A percentile compares a stretch with the other conserved stretches of the same genome.
phyloP scores from a whole-genome alignment of 2,113 vertebrate species.

The Notarius lentiginosus region DNA sequence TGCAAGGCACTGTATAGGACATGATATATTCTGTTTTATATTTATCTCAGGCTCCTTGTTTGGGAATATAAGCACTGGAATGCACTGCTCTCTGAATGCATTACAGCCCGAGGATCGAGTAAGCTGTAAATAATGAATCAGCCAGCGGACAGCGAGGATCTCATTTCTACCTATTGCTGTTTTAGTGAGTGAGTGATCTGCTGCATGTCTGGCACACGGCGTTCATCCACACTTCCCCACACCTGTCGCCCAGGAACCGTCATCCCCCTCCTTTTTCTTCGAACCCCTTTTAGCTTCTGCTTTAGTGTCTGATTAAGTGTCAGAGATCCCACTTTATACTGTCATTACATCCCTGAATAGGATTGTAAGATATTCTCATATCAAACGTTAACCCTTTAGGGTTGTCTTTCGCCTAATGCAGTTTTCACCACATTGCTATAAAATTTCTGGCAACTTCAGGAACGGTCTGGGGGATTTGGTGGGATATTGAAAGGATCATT shows the following conservation, averaged over 20 bases:
- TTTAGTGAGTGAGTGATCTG: constrained; percentile 29
- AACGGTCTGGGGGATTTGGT: background rate
- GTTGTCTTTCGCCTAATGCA: background rate
- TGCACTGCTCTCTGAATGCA: background rate
- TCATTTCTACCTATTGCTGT: constrained; percentile 14
- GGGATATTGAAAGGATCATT: background rate
- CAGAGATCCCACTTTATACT: background rate
- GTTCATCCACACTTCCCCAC: constrained; percentile 21
- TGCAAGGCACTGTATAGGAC: background rate
- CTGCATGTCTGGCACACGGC: background rate
- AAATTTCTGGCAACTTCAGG: background rate
- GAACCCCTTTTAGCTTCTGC: background rate
- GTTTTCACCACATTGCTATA: background rate
- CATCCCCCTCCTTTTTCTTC: constrained; percentile 1
- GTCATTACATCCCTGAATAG: background rate
- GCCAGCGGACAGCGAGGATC: constrained; percentile 27
- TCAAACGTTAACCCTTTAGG: background rate
- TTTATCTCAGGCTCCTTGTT: background rate
- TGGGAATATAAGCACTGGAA: background rate
- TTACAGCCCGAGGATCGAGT: background rate
- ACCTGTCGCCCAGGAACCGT: constrained; percentile 38
- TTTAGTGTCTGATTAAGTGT: constrained; percentile 24
- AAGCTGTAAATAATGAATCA: constrained; percentile 47
- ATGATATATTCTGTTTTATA: background rate
- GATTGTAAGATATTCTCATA: background rate